A percentile compares a stretch with the other conserved stretches of the same genome.
These are phyloP conservation scores for Melinaea menophilus DNA, from an alignment of 2,888 invertebrate species.

Conservation along the genomic window DNA sequence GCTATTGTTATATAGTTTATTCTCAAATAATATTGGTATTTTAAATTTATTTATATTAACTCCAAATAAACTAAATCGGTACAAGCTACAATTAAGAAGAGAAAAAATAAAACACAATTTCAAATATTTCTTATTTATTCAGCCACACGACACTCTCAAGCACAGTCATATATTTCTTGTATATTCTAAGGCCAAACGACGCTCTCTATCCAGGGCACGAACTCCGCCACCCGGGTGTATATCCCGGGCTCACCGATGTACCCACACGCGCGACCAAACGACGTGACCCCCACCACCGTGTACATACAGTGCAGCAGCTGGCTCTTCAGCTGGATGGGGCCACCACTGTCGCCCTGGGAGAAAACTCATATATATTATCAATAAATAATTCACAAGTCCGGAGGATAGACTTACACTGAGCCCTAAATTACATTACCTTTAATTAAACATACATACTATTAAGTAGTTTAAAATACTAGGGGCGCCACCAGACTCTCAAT, in stretches of 20 bases:
- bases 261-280: constrained; percentile 67
- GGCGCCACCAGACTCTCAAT: too few species aligned
- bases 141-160: too few species aligned
- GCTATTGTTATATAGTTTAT: too few species aligned
- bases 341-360: constrained; percentile 82
- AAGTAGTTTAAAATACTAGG: too few species aligned
- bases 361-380: background rate
- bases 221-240: constrained; percentile 75
- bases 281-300: constrained; percentile 71
- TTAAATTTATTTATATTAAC: too few species aligned
- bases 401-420: background rate
- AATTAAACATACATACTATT: too few species aligned
- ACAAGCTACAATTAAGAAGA: too few species aligned
- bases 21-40: too few species aligned
- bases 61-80: too few species aligned
- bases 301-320: constrained; percentile 66
- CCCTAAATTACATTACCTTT: too few species aligned
- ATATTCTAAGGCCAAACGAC: constrained; percentile 69
- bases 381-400: background rate
- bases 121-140: too few species aligned
- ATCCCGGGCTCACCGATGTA: constrained; percentile 62
- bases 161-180: background rate
- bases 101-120: too few species aligned
- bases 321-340: constrained; percentile 73
- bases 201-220: constrained; percentile 78